Percentiles rank a stretch among this genome's conserved stretches.
These are phyloP conservation scores for Podarcis siculus DNA, from an alignment of 2,797 vertebrate genomes.

Conservation along the genomic window DNA sequence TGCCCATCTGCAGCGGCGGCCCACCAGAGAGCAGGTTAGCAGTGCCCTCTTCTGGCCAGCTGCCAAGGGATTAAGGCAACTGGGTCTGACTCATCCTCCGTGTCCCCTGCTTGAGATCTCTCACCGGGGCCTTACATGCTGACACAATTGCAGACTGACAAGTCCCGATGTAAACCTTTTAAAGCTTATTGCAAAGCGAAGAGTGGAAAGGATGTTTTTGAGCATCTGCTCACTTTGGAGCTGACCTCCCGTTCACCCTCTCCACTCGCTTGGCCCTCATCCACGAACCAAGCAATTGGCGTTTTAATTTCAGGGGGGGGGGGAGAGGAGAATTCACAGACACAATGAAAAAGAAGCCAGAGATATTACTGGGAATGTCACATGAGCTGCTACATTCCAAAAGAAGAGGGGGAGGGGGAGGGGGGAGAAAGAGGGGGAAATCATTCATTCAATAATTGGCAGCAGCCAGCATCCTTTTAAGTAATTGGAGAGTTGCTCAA, in stretches of 20 bases:
- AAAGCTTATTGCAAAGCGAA: neutral
- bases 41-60: neutral
- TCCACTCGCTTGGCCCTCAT: neutral
- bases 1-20: no score
- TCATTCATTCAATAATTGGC: neutral
- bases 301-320: neutral
- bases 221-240: conserved; percentile 11
- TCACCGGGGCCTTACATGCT: neutral
- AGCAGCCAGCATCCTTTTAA: neutral
- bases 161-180: neutral
- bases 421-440: neutral
- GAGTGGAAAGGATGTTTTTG: neutral
- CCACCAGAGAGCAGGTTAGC: neutral
- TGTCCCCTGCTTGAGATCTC: neutral
- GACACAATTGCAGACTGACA: neutral
- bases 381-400: neutral
- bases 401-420: neutral
- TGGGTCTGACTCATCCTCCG: neutral
- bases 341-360: neutral
- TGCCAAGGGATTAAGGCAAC: neutral
- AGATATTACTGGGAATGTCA: no score
- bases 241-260: neutral
- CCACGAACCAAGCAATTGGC: neutral
- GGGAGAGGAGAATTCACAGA: no score
- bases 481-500: neutral